Base-by-base conservation (phyloP, 1,140 invertebrate species). In the Drosophila rhopaloa region DNA sequence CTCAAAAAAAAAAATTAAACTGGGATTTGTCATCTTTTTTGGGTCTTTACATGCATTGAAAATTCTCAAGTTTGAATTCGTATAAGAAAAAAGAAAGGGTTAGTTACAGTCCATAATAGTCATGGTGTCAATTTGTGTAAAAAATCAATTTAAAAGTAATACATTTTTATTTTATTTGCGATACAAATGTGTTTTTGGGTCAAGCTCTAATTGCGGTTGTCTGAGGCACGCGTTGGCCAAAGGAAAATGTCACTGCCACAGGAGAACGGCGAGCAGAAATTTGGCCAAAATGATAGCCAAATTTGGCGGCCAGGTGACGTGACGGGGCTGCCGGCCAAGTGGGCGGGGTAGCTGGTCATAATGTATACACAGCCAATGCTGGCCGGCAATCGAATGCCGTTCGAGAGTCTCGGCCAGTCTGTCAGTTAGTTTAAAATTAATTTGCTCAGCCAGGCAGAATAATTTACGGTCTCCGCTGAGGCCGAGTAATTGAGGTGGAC, bases 391-490 rank as follows among this genome's bases (percentile, higher is more conserved):
- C 65, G 62, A 62, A 81, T 60, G 40, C 48, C 51, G 55, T 43
- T 43, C 13, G 81, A 27, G 50, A 61, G 48, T 14, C 40, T 55
- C 48, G 54, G 47, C 41, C 47, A 54, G 47, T 75, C 65, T 70
- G 82, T 58, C 80, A 75, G 79, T 83, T 76, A 75, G 68, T 72
- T 82, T 82, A 79, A 72, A 86, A 88, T 88, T 86, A 86, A 86
- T 86, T 86, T 86, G 62, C 83, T 73, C 79, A 72, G 66, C 73
- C 83, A 40, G 81, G 66, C 75, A 70, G 82, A 79, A 82, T 86
- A 82, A 86, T 86, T 86, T 86, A 79, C 74, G 68, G 74, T 54
- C 68, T 62, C 14, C 38, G 10, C 53, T 7, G 43, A 29, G 43
- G 48, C 53, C 54, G 32, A 56, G 53, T 62, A 53, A 55, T 71